Evolutionary conservation across 1,140 invertebrate genomes (phyloP).

Genomic region (Hyphantria cunea): DNA sequence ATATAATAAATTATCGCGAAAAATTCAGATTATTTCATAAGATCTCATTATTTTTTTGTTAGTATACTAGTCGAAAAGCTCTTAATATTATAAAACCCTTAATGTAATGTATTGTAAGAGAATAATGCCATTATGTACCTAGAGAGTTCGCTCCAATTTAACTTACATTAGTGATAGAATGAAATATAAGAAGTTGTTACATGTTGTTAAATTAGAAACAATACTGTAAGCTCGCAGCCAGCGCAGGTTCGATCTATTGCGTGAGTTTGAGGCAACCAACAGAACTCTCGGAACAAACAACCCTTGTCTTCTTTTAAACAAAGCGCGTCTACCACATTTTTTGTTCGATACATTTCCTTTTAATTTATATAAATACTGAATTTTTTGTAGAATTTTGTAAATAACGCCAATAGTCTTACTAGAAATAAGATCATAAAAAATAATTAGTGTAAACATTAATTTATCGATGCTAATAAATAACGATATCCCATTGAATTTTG

Average conservation of each 20-base stretch:
- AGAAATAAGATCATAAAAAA: conserved; percentile 14
- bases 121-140: conserved; percentile 58
- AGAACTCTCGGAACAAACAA: not conserved
- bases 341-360: too few relatives aligned
- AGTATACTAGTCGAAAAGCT: conserved; percentile 78
- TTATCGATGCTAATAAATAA: conserved; percentile 30
- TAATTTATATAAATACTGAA: too few relatives aligned
- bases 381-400: conserved; percentile 13
- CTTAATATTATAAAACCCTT: conserved; percentile 75
- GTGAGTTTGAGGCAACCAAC: conserved; percentile 6
- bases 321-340: not conserved
- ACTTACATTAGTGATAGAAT: conserved; percentile 53
- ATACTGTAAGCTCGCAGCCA: conserved; percentile 58
- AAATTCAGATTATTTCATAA: conserved; percentile 76
- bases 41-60: conserved; percentile 66
- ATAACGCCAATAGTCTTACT: conserved; percentile 22
- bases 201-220: conserved; percentile 51
- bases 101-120: conserved; percentile 65
- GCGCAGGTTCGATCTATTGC: conserved; percentile 28
- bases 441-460: conserved; percentile 28
- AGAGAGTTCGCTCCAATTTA: conserved; percentile 47
- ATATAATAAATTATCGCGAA: conserved; percentile 73
- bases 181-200: conserved; percentile 43
- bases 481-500: conserved; percentile 30
- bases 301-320: conserved; percentile 1